Base-by-base conservation (phyloP, 2,797 vertebrate species). In the Melopsittacus undulatus region DNA sequence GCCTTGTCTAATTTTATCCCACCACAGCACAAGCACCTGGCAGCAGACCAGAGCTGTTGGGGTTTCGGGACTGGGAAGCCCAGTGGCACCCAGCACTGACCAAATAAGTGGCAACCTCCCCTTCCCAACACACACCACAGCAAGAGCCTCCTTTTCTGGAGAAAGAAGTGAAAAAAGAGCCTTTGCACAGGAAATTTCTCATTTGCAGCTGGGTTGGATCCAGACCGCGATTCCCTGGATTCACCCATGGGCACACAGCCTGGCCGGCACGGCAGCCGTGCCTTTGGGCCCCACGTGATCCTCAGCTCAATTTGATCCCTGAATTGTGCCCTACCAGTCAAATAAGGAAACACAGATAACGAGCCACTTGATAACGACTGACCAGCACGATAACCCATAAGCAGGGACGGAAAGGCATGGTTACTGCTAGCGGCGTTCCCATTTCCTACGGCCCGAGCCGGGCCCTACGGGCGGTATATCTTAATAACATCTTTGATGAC, bases 401-500 rank as follows among this genome's bases (percentile, higher is more conserved):
- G 97, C 96, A 93, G 96, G 97, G 96, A 97, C 81, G 91, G 96
- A 94, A 96, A 96, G 96, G 94, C 95, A 73, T 80, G 96, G 92
- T 29, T 94, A 96, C 89, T 91, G 94, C 90, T 90, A 97, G 96
- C 91, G 93, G 96, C 22, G 72, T 36, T 96, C 89, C 88, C 95
- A 92, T 88, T 81, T 56, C 74, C 91, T n/a, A 69, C 85, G 20
- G 94, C 92, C 84, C 77, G 8, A 11, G n/a, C 9, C n/a, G 13
- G 56, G 84, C 78, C 14, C 99, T 98, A 99, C 1, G 99, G 99
- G 96, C 99, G 98, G 94, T 99, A 99, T 32, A 99, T 99, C 97
- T 99, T 99, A 96, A 99, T 99, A 63, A 99, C 99, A 52, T 99
- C 99, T 97, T 99, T 99, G 97, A 99, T 99, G 64, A 98, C 98